Evolutionary conservation across 2,888 invertebrate genomes (phyloP), one percentile per base, ranked within the genome.

Genomic region (Laspeyria flexula): DNA sequence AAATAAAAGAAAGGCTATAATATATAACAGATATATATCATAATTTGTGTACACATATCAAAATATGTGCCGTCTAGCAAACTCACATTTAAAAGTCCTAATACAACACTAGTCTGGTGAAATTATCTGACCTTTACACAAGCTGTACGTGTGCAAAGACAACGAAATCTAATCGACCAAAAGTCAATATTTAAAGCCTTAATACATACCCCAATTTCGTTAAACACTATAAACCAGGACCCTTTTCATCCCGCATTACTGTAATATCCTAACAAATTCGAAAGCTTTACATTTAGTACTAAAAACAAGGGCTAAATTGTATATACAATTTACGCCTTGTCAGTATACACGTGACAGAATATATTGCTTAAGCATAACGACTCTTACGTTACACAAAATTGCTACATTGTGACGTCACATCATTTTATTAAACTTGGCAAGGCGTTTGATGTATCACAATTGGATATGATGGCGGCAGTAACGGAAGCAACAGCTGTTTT

Each of bases 381-480:
- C 34, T 46, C 45, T 43, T 51, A 38, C 12, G 46, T 60, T 45
- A 38, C 47, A 55, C 60, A 43, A 69, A 65, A 52, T 65, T 33
- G 48, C 51, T 41, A 12, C 12, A 49, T 33, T 40, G 41, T 55
- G 41, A 49, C 41, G 43, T 44, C 29, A 65, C 29, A 34, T 69
- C 34, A 69, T 65, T 65, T 65, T 69, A 60, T 65, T 65, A 60
- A 68, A 68, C 29, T 27, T 45, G 15, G 27, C 15, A 38, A 51
- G 35, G 46, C 48, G 38, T 41, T 27, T 55, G 42, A 47, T 52
- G 46, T 31, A 9, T 41, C 13, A 34, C 50, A 51, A 44, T 68
- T 34, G n/a, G 30, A 49, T 49, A 64, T 51, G 16, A 11, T 15
- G 25, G 23, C 13, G 31, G 25, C 13, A 31, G n/a, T 30, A 11